Conservation (phyloP, 2,888 invertebrate genomes). For the Parascotia fuliginaria region DNA sequence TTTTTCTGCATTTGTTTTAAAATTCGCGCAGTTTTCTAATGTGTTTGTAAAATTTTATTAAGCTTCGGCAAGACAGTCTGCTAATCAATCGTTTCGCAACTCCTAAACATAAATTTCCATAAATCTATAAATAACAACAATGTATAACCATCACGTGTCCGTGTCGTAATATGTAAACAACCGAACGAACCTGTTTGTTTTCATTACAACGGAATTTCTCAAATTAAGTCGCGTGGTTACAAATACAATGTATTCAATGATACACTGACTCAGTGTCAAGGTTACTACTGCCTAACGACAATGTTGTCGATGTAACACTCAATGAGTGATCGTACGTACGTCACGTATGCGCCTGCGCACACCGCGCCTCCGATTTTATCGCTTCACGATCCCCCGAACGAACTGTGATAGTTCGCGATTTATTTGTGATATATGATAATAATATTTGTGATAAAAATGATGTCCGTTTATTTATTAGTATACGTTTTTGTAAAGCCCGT, state of each 20-base stretch:
- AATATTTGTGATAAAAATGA: no score
- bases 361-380: slow-evolving; percentile 1
- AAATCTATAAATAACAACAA: no score
- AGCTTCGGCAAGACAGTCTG: no score
- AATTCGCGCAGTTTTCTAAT: no score
- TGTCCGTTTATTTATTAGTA: no score
- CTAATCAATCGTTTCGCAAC: no score
- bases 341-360: background rate
- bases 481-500: no score
- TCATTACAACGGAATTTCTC: slow-evolving; percentile 47
- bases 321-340: slow-evolving; percentile 8
- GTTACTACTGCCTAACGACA: slow-evolving; percentile 25
- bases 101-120: no score
- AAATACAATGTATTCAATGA: slow-evolving; percentile 26
- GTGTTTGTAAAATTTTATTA: no score
- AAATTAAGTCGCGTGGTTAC: slow-evolving; percentile 46
- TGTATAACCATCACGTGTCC: slow-evolving; percentile 17
- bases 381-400: background rate
- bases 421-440: background rate
- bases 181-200: slow-evolving; percentile 41
- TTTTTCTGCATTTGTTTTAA: no score
- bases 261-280: slow-evolving; percentile 35
- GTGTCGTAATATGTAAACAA: slow-evolving; percentile 21
- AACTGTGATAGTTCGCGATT: no score
- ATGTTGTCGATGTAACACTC: slow-evolving; percentile 35